Evolutionary conservation across 2,888 invertebrate genomes (phyloP).

Genomic region (Caenorhabditis sinica): DNA sequence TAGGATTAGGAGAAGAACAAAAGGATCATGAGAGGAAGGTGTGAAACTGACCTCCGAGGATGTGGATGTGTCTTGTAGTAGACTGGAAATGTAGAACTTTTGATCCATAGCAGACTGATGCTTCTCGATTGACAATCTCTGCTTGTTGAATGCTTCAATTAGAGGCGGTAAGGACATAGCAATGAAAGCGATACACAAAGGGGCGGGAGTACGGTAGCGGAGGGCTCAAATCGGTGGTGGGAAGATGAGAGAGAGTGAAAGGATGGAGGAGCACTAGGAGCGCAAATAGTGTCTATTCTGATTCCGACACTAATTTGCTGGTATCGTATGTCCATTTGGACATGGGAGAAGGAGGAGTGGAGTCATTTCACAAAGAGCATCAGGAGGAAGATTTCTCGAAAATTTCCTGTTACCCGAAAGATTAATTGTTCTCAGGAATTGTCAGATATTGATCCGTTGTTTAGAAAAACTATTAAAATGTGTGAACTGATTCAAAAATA

Average conservation of each 20-base stretch:
- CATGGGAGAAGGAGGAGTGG: neutral
- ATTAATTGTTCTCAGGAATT: too few species aligned
- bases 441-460: too few species aligned
- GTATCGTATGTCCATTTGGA: conserved; percentile 21
- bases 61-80: conserved; percentile 35
- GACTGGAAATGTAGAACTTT: conserved; percentile 50
- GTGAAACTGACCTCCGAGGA: neutral
- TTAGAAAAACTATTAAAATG: too few species aligned
- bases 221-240: neutral
- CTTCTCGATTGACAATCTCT: neutral
- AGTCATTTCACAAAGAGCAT: conserved; percentile 32
- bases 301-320: conserved; percentile 40
- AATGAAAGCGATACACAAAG: conserved; percentile 63
- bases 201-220: conserved; percentile 66
- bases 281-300: conserved; percentile 56
- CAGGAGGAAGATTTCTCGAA: neutral
- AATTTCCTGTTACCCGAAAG: too few species aligned
- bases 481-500: too few species aligned
- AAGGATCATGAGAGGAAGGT: neutral
- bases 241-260: neutral
- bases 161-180: conserved; percentile 26
- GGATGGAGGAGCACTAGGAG: conserved; percentile 13
- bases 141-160: conserved; percentile 12
- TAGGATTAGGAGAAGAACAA: neutral
- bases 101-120: conserved; percentile 31